Evolutionary conservation across 2,113 vertebrate species (phyloP), one percentile per base, ranked within the genome.

Genomic region (Holacanthus passer): DNA sequence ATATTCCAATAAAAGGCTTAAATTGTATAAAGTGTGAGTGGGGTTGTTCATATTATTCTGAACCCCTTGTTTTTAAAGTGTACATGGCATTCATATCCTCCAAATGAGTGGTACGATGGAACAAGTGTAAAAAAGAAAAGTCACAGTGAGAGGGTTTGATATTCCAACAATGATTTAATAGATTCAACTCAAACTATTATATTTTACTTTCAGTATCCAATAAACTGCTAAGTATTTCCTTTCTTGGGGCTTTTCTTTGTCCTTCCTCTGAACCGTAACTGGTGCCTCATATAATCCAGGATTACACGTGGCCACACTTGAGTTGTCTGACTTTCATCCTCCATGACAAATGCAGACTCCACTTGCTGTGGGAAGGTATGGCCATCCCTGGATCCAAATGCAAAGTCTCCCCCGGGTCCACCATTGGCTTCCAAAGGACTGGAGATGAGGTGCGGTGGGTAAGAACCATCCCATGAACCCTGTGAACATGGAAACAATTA

Each of bases 191-290:
- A 31, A 11, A 39, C 13, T 58, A 17, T 62, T 69, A 32, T 19
- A 35, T 31, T 77, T 50, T 8, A 55, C 19, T 71, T 70, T 56
- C 56, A 60, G 43, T 37, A 70, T 50, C 62, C 64, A 81, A 11
- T 50, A 58, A 67, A 85, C 2, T 19, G 11, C 27, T 52, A 56
- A 31, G 50, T 39, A n/a, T 32, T 50, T 74, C 24, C 17, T 24
- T 56, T 63, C 37, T 74, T 81, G 14, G 58, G 60, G 68, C 66
- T 89, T 82, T 92, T 94, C 83, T 93, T 94, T 73, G 94, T 94
- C 65, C 89, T 80, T 47, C 88, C 93, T 87, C 87, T 93, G 87
- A 92, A 94, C 73, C 71, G 87, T 11, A 85, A 65, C 80, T 94
- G 91, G 13, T 88, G 80, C 45, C 76, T 91, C 87, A 93, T 92